Evolutionary conservation across 2,113 vertebrate species (phyloP).

Genomic region (Zapus hudsonius): DNA sequence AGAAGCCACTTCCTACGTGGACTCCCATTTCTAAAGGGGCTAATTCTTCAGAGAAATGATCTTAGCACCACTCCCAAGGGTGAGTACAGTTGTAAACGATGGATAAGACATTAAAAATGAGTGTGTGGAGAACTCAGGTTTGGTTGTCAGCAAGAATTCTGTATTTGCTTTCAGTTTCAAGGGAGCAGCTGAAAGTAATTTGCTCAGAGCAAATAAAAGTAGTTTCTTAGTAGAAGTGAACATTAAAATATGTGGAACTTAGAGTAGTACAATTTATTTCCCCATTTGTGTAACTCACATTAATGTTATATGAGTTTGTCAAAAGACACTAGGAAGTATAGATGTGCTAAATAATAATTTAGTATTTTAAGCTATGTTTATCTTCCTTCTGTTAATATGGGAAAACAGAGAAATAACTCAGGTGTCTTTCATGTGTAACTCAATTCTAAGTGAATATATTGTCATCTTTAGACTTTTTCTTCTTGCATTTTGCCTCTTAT

Average conservation of each 20-base stretch:
- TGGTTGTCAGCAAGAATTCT: not conserved
- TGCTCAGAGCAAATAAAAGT: not conserved
- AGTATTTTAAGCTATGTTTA: not conserved
- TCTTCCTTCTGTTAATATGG: not conserved
- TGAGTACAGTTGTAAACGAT: constrained; percentile 81
- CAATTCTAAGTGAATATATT: constrained; percentile 36
- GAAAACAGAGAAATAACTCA: constrained; percentile 40
- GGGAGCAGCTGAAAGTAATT: not conserved
- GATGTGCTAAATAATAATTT: constrained; percentile 36
- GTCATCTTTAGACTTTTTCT: constrained; percentile 31
- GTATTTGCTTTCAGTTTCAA: constrained; percentile 20
- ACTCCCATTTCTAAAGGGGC: constrained; percentile 77
- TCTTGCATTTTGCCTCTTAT: constrained; percentile 10
- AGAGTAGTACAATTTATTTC: not conserved
- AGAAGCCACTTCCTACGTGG: not conserved
- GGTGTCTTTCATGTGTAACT: not conserved
- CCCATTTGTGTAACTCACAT: not conserved
- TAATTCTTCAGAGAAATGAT: constrained; percentile 89
- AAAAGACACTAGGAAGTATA: constrained; percentile 8
- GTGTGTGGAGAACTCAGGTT: not conserved
- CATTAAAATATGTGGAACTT: not conserved
- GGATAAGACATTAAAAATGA: not conserved
- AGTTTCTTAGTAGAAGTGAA: not conserved
- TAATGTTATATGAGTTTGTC: not conserved
- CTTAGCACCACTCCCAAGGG: constrained; percentile 88